Base-by-base conservation (phyloP, 37 sponge, comb jelly and placozoan genomes). In the Lycopodina hypogea region DNA sequence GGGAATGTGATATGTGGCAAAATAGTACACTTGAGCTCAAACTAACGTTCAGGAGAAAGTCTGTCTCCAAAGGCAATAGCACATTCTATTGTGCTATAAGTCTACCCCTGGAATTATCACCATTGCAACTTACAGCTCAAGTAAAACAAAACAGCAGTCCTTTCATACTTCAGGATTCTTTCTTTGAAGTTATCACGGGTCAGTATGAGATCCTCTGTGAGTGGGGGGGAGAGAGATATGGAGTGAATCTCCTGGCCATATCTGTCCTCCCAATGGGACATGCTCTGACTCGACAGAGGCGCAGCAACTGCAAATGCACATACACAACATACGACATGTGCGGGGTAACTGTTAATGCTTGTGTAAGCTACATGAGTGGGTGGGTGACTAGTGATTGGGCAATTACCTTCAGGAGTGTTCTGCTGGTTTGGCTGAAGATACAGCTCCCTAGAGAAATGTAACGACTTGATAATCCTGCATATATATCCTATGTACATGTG, bases 121-220 rank as follows among this genome's bases (percentile, higher is more conserved):
- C 59, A 57, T 4, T 75, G 9, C 48, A 0, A 55, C 80, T 85
- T 50, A 79, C 86, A 85, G 14, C 21, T 42, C 56, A 79, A 14
- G 74, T 73, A 79, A 57, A 85, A 85, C 35, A 72, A 40, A 32
- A 85, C 80, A 0, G 33, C 67, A 36, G 86, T 79, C 41, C 26
- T 78, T 0, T 60, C 35, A 67, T 63, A 65, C 15, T 34, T 18
- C 18, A 17, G 36, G 37, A 85, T 63, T 41, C 56, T 65, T 14
- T 26, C 41, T 15, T 32, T 57, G 52, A 85, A 68, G n/a, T 22
- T 85, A 29, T 65, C 45, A 32, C 64, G 48, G 19, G 79, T 79
- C 32, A 85, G 72, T 3, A 35, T 18, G 1, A 79, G 66, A 4
- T 74, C 67, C 29, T 40, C 18, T 1, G 76, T 61, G 0, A 69